Evolutionary conservation across 2,797 vertebrate species (phyloP).

Genomic region (Alcedo atthis): DNA sequence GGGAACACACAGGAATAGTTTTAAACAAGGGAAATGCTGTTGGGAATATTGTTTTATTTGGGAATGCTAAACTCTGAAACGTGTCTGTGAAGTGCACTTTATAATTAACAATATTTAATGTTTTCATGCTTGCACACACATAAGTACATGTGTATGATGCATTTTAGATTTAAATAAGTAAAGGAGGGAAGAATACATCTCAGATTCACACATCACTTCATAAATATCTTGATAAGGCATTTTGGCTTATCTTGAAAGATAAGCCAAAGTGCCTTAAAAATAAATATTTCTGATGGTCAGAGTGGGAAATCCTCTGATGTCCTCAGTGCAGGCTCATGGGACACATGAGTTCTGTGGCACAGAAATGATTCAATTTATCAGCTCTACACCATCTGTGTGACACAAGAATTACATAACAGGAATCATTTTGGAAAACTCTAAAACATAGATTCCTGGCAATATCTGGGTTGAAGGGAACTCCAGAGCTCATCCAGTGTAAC

Average conservation of each 20-base stretch:
- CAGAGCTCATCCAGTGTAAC: no score
- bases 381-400: neutral
- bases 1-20: conserved; percentile 24
- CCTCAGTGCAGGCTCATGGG: neutral
- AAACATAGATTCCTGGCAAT: neutral
- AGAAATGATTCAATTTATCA: neutral
- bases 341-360: neutral
- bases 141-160: neutral
- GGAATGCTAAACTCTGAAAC: neutral
- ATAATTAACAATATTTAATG: conserved; percentile 17
- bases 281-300: neutral
- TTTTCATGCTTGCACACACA: neutral
- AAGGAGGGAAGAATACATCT: neutral
- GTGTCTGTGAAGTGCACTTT: neutral
- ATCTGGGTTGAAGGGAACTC: no score
- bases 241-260: neutral
- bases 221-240: no score
- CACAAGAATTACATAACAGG: fast-evolving
- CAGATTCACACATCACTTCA: neutral
- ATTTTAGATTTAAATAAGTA: conserved; percentile 10
- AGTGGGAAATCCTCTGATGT: neutral
- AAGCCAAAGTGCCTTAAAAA: neutral
- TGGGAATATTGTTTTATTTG: conserved; percentile 57
- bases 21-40: conserved; percentile 30
- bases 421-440: neutral